A percentile compares a stretch with the other conserved stretches of the same genome.
These are phyloP conservation scores for Laupala kohalensis DNA, from an alignment of 1,140 invertebrate species.

Conservation along the genomic window DNA sequence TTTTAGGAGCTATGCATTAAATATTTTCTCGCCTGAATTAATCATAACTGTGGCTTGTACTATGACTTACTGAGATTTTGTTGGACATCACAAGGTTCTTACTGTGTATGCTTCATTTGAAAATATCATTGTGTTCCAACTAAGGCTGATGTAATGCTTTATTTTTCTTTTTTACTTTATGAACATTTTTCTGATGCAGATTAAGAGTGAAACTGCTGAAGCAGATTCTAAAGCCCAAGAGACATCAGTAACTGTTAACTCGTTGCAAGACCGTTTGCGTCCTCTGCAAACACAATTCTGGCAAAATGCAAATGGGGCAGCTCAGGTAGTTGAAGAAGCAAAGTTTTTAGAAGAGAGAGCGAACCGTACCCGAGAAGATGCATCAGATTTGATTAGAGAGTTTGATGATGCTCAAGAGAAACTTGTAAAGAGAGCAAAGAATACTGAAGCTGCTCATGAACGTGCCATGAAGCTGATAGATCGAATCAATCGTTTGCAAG, in stretches of 20 bases:
- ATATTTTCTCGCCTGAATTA: too few species aligned
- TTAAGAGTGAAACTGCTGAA: conserved; percentile 52
- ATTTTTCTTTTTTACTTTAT: too few species aligned
- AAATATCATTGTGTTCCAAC: background rate
- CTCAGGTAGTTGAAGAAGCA: conserved; percentile 41
- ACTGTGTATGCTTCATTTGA: background rate
- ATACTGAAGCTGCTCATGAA: conserved; percentile 50
- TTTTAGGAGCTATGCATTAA: too few species aligned
- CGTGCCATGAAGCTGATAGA: conserved; percentile 58
- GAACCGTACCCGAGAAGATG: conserved; percentile 36
- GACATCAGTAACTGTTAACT: conserved; percentile 52
- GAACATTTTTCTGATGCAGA: conserved; percentile 34
- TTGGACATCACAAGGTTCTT: too few species aligned
- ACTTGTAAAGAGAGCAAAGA: conserved; percentile 42
- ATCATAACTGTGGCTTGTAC: too few species aligned
- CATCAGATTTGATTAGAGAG: conserved; percentile 35
- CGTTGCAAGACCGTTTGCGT: conserved; percentile 48
- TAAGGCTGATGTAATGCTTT: background rate
- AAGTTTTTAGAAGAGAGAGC: conserved; percentile 39
- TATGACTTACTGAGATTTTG: too few species aligned
- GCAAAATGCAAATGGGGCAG: conserved; percentile 52
- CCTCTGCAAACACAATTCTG: conserved; percentile 60
- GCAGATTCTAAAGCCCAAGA: conserved; percentile 59
- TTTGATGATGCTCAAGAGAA: conserved; percentile 44
- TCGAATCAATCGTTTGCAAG: conserved; percentile 58